Evolutionary conservation across 2,113 vertebrate species (phyloP).

Genomic region (Piprites chloris): DNA sequence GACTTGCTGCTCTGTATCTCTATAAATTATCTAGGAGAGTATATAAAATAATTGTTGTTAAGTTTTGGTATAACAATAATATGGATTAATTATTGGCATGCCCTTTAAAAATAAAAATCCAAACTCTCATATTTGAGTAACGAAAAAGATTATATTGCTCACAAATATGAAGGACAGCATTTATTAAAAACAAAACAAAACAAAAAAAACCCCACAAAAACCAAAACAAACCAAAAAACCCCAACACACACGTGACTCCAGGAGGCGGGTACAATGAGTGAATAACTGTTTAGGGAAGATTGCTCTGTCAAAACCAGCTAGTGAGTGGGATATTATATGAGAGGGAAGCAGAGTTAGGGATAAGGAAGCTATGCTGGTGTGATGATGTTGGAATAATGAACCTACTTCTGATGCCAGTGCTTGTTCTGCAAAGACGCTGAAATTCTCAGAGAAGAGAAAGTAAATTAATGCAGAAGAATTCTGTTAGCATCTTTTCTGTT

Average conservation of each 20-base stretch:
- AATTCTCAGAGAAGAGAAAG: background rate
- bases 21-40: background rate
- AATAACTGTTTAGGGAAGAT: background rate
- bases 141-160: background rate
- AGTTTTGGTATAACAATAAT: background rate
- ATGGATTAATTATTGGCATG: background rate
- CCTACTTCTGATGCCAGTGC: background rate
- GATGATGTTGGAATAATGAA: background rate
- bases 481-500: background rate
- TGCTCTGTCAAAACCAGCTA: background rate
- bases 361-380: background rate
- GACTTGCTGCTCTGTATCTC: background rate
- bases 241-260: background rate
- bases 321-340: background rate
- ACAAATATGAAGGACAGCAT: background rate
- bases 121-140: background rate
- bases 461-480: background rate
- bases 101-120: background rate
- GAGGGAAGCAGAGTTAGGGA: background rate
- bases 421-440: background rate
- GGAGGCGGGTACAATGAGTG: background rate
- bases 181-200: background rate
- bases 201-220: too few relatives aligned
- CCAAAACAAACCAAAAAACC: background rate
- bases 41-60: background rate